Percentiles rank a stretch among this genome's conserved stretches.
Conservation (phyloP, 2,888 invertebrate species). For the Cantharis rufa region DNA sequence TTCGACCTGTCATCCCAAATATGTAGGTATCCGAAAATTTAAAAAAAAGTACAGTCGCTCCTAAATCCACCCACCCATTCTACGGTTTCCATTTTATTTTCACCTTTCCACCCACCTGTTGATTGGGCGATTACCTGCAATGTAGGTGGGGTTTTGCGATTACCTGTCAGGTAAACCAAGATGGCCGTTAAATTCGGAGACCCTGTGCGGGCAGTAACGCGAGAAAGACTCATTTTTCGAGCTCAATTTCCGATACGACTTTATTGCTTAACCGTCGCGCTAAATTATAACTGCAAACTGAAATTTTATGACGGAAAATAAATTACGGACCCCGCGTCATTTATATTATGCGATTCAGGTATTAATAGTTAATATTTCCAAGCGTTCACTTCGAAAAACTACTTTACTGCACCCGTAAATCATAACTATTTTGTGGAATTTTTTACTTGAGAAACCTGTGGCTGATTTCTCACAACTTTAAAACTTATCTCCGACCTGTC, state of each 20-base stretch:
- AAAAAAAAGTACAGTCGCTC: background rate
- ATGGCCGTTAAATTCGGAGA: background rate
- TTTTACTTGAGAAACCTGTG: constrained; percentile 7
- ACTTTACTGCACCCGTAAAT: constrained; percentile 8
- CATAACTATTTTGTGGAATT: background rate
- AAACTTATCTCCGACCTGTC: constrained; percentile 30
- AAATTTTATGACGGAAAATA: background rate
- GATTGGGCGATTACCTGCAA: background rate
- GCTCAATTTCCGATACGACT: background rate
- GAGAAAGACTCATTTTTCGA: background rate
- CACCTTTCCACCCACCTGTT: constrained; percentile 20
- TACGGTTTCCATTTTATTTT: background rate
- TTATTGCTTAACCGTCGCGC: background rate
- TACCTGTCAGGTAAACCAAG: background rate
- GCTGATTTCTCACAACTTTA: constrained; percentile 8
- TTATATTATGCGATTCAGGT: background rate
- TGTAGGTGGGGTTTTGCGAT: constrained; percentile 17
- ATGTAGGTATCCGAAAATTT: background rate
- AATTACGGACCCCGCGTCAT: background rate
- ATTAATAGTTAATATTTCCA: constrained; percentile 1
- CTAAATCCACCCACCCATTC: background rate
- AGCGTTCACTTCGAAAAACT: background rate
- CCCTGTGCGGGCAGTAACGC: background rate
- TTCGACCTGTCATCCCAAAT: constrained; percentile 8
- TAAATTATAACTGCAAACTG: background rate